These are phyloP conservation scores for Peromyscus aztecus DNA, from an alignment of 2,797 vertebrate species.

Conservation along the genomic window DNA sequence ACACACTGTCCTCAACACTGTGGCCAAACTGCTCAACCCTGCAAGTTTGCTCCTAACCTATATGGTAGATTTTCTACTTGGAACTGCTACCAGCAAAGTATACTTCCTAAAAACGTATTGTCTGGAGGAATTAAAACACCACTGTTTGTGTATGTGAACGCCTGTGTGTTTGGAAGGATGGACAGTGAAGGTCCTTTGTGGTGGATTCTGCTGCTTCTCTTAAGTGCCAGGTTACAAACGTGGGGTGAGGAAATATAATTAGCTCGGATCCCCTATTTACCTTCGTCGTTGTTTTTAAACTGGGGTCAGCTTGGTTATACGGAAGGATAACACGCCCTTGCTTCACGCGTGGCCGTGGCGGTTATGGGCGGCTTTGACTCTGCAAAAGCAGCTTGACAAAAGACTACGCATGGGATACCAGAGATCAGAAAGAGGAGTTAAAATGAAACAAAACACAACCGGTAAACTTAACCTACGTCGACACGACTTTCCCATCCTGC, in stretches of 20 bases:
- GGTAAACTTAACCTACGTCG: background rate
- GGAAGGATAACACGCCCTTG: slow-evolving; percentile 4
- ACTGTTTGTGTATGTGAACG: background rate
- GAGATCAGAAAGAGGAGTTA: slow-evolving; percentile 30
- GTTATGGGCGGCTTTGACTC: background rate
- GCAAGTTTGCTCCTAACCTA: slow-evolving; percentile 70
- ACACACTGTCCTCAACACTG: background rate
- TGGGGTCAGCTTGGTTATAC: slow-evolving; percentile 66
- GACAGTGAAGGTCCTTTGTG: background rate
- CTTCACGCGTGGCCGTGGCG: background rate
- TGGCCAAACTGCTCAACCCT: background rate
- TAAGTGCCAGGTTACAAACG: slow-evolving; percentile 70
- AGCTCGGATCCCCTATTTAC: slow-evolving; percentile 73
- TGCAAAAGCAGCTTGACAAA: slow-evolving; percentile 46
- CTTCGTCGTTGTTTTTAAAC: slow-evolving; percentile 64
- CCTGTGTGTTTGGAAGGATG: background rate
- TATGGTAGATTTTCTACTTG: slow-evolving; percentile 71
- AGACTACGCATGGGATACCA: background rate
- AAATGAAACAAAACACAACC: background rate
- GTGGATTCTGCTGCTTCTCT: slow-evolving; percentile 16
- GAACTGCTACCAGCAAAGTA: slow-evolving; percentile 78
- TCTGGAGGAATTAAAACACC: slow-evolving; percentile 75
- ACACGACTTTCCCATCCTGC: background rate
- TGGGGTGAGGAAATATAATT: slow-evolving; percentile 19
- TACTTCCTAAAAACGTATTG: slow-evolving; percentile 79